Conservation (phyloP, 2,113 vertebrate species). For the Hypomesus transpacificus region DNA sequence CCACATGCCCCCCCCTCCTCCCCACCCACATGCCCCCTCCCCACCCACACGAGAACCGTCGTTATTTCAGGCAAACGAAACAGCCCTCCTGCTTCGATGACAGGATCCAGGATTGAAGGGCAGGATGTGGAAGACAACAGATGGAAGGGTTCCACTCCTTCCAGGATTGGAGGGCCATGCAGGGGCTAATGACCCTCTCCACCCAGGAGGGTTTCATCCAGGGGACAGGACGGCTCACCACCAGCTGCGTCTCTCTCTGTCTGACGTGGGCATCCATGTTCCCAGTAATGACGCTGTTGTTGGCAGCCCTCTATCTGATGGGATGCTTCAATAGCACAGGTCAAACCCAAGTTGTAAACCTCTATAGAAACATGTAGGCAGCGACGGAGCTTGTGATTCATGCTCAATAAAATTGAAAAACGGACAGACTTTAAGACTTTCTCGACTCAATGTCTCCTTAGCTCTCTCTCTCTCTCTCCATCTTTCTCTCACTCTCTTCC, state of each 20-base stretch:
- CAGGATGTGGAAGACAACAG: constrained; percentile 41
- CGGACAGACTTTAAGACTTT: too few species aligned
- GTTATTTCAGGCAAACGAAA: constrained; percentile 4
- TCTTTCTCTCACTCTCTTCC: constrained; percentile 23
- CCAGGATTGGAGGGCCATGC: constrained; percentile 14
- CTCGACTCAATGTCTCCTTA: constrained; percentile 12
- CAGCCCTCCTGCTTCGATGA: constrained; percentile 15
- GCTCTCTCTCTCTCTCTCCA: constrained; percentile 37
- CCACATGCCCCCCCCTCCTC: neutral
- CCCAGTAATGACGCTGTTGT: too few species aligned
- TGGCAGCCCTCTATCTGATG: too few species aligned
- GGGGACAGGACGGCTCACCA: neutral
- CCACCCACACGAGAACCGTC: neutral
- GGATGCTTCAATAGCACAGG: too few species aligned
- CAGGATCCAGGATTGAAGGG: constrained; percentile 25
- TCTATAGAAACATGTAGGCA: too few species aligned
- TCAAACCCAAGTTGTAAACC: too few species aligned
- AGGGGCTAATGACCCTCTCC: constrained; percentile 15
- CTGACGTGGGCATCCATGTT: too few species aligned
- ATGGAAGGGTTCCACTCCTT: constrained; percentile 24
- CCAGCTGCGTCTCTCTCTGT: neutral
- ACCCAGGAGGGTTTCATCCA: neutral
- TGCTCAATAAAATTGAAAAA: too few species aligned
- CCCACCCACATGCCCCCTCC: neutral
- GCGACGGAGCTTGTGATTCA: too few species aligned